A percentile compares a stretch with the other conserved stretches of the same genome.
Conservation (phyloP, 2,888 invertebrate species). For the Microdon myrmicae region DNA sequence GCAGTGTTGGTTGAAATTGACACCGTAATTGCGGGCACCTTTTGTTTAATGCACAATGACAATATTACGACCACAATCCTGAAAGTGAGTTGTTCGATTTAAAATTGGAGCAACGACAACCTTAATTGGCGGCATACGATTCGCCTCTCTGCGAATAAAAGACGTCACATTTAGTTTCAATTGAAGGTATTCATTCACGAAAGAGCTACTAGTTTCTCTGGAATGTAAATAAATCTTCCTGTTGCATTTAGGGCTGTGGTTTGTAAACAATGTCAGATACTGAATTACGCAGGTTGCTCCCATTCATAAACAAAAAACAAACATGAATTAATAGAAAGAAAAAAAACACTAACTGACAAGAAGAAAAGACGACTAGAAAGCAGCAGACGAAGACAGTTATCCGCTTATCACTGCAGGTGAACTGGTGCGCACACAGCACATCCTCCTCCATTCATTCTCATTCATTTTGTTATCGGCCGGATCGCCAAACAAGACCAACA, state of each 20-base stretch:
- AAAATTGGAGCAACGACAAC: too few relatives aligned
- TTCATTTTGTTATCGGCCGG: conserved; percentile 32
- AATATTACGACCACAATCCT: too few relatives aligned
- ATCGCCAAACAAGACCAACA: conserved; percentile 22
- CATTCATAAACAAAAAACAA: conserved; percentile 28
- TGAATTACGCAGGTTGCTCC: conserved; percentile 48
- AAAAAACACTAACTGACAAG: conserved; percentile 12
- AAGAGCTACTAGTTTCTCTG: too few relatives aligned
- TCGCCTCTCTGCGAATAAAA: too few relatives aligned
- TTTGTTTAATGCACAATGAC: too few relatives aligned
- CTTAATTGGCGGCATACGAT: too few relatives aligned
- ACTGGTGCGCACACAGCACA: conserved; percentile 7
- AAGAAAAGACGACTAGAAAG: too few relatives aligned
- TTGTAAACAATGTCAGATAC: conserved; percentile 30
- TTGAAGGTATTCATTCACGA: too few relatives aligned
- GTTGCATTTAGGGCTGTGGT: conserved; percentile 1
- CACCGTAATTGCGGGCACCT: conserved; percentile 39
- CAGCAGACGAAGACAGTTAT: too few relatives aligned
- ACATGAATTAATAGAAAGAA: too few relatives aligned
- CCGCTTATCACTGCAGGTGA: conserved; percentile 31
- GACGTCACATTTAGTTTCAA: too few relatives aligned
- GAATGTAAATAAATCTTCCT: conserved; percentile 16
- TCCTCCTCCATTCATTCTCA: conserved; percentile 32
- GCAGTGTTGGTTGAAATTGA: conserved; percentile 18
- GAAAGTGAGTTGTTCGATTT: too few relatives aligned